phyloP scores from a whole-genome alignment of 2,888 invertebrate genomes.

The Aphidoletes aphidimyza region DNA sequence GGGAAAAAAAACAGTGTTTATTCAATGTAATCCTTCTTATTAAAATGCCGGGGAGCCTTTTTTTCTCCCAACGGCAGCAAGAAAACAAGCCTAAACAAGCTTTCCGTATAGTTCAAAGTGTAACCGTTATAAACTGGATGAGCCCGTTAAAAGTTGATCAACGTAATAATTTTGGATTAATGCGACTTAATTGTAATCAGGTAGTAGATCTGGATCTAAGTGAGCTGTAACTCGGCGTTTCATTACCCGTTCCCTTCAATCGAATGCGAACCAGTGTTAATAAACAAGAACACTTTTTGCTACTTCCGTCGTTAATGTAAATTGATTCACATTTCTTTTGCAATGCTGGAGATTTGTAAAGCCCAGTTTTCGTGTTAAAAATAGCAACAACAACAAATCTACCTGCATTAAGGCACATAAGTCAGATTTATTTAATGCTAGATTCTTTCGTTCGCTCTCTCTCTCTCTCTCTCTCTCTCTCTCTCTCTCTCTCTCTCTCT shows the following conservation, averaged over 20 bases:
- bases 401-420: conserved; percentile 28
- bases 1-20: background rate
- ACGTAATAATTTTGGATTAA: conserved; percentile 50
- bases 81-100: background rate
- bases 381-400: conserved; percentile 5
- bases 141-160: conserved; percentile 43
- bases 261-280: too few relatives aligned
- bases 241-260: background rate
- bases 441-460: background rate
- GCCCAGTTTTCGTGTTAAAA: conserved; percentile 17
- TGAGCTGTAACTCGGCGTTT: background rate
- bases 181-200: conserved; percentile 53
- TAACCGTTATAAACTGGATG: background rate
- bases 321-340: conserved; percentile 19
- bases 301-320: background rate
- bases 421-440: conserved; percentile 37
- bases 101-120: background rate
- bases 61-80: background rate
- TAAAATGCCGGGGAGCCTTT: background rate
- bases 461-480: background rate
- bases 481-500: background rate
- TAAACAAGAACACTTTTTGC: too few relatives aligned
- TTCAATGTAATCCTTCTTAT: conserved; percentile 53
- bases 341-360: conserved; percentile 28
- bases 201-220: conserved; percentile 23